Percentiles rank a stretch among this genome's conserved stretches.
Conservation (phyloP, 2,888 invertebrate genomes). For the Balanococcus diminutus region DNA sequence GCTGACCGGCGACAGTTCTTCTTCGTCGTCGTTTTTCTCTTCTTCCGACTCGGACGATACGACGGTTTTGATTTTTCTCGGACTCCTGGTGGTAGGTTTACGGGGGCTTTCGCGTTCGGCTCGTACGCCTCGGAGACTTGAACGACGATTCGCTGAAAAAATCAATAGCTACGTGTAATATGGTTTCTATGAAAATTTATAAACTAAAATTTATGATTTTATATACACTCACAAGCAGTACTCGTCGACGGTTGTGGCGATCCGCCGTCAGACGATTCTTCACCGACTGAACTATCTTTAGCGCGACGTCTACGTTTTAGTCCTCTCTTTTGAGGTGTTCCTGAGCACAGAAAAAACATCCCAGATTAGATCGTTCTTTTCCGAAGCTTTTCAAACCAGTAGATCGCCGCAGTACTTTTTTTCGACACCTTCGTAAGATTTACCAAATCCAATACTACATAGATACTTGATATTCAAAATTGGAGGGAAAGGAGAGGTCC, state of each 20-base stretch:
- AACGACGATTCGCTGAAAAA: not conserved
- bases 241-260: constrained; percentile 40
- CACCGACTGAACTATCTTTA: constrained; percentile 46
- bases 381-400: not conserved
- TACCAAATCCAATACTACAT: too few species aligned
- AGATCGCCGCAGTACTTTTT: too few species aligned
- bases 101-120: constrained; percentile 45
- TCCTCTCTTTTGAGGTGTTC: constrained; percentile 39
- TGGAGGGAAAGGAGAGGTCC: too few species aligned
- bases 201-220: not conserved
- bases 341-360: not conserved
- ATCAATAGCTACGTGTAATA: not conserved
- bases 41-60: constrained; percentile 45
- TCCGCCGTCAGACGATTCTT: constrained; percentile 32
- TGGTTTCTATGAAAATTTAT: not conserved
- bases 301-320: constrained; percentile 44
- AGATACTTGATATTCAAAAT: too few species aligned
- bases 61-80: constrained; percentile 40
- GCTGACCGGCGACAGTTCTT: not conserved
- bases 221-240: constrained; percentile 3
- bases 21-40: constrained; percentile 58
- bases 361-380: not conserved
- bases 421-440: too few species aligned
- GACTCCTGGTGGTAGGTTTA: constrained; percentile 43
- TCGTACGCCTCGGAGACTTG: not conserved